These are phyloP conservation scores for Lacerta agilis DNA, from an alignment of 2,797 vertebrate species.

Conservation along the genomic window DNA sequence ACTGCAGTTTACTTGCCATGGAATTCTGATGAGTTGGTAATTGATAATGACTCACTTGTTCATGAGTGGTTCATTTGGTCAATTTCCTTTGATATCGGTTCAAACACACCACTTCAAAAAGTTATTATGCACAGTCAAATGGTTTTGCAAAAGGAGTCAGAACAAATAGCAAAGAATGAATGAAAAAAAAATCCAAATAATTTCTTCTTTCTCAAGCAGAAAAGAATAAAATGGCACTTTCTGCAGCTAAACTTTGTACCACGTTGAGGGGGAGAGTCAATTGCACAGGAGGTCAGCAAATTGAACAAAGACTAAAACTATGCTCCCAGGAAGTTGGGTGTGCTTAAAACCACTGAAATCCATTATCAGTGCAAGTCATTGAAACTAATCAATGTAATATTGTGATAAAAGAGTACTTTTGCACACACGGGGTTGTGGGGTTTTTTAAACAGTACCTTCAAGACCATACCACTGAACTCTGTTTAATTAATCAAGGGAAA, in stretches of 20 bases:
- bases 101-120: not conserved
- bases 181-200: constrained; percentile 15
- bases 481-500: not conserved
- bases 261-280: not conserved
- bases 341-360: not conserved
- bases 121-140: not conserved
- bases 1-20: not conserved
- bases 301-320: not conserved
- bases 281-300: not conserved
- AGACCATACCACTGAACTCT: not conserved
- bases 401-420: not conserved
- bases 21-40: constrained; percentile 30
- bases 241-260: not conserved
- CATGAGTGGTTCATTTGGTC: not conserved
- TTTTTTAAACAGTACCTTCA: not conserved
- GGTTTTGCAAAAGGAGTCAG: not conserved
- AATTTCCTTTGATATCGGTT: constrained; percentile 37
- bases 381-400: not conserved
- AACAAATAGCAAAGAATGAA: not conserved
- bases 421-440: not conserved
- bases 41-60: constrained; percentile 9
- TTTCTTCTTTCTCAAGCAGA: constrained; percentile 18
- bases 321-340: not conserved
- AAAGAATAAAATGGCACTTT: not conserved
- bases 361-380: not conserved